Base-by-base conservation (phyloP, 1,140 invertebrate species). In the Trachymyrmex septentrionalis region DNA sequence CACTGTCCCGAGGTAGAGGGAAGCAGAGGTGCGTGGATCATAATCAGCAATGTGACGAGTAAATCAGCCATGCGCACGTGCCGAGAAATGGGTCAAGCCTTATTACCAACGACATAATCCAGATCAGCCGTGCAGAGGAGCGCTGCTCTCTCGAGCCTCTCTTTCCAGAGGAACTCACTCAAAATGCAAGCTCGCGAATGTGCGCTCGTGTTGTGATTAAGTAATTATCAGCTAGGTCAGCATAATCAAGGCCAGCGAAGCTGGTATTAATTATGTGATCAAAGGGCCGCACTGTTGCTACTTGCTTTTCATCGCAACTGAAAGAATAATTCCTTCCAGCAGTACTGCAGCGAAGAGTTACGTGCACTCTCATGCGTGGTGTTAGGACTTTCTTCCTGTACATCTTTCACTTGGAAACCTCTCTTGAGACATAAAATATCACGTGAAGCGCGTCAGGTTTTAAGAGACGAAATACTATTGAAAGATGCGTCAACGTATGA, bases 251-350 rank as follows among this genome's bases (percentile, higher is more conserved):
- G 34, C 34, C 24, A 50, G 50, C 59, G 19, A 38, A 66, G 81
- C 84, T 57, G 67, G 76, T 69, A 86, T 90, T 90, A 90, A 91
- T 91, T 89, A 86, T 81, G 59, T 67, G 87, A 91, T 91, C 90
- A 90, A 91, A 91, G 85, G 67, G 63, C 19, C 53, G 77, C 48
- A 38, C 21, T 24, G 38, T 38, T 63, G 24, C 59, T 27, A 34
- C n/a, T 66, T 48, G 24, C 57, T 16, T 38, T 27, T 66, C n/a
- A 12, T 2, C 50, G n/a, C n/a, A n/a, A 76, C 16, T 21, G 24
- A 38, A 21, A 27, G 48, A 53, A 16, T 21, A 44, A 64, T 66
- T 50, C 48, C 59, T 19, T 6, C 21, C 19, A 16, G 38, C 24
- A 16, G 44, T 5, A 44, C 4, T n/a, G 21, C 34, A 10, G 19